Percentiles rank a stretch among this genome's conserved stretches.
Evolutionary conservation across 2,113 vertebrate genomes (phyloP).

Genomic region (Labeo catla): DNA sequence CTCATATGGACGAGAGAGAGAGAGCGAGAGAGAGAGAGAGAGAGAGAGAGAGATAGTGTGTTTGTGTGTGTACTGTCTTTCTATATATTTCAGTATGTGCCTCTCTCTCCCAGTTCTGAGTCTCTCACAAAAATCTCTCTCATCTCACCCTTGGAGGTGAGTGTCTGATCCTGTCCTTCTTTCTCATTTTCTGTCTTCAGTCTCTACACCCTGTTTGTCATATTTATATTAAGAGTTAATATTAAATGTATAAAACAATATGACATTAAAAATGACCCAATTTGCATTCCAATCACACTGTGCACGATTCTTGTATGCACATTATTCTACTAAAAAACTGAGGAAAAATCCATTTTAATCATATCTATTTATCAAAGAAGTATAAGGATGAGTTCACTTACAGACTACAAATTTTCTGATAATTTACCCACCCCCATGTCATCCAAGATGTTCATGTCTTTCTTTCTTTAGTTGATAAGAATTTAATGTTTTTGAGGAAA

Average conservation of each 20-base stretch:
- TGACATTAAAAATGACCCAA: not conserved
- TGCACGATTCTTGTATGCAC: not conserved
- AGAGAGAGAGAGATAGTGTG: not conserved
- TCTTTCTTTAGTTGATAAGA: no score
- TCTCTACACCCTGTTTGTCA: not conserved
- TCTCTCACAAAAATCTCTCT: not conserved
- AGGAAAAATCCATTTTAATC: not conserved
- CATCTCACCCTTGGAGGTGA: not conserved
- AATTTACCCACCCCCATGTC: no score
- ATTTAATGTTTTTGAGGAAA: no score
- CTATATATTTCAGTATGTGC: not conserved
- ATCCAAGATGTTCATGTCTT: no score
- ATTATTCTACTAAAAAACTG: not conserved
- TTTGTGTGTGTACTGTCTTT: not conserved
- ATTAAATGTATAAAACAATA: not conserved
- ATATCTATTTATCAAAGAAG: not conserved
- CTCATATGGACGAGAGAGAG: no score
- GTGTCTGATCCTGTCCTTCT: not conserved
- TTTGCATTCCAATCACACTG: not conserved
- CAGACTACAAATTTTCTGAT: no score
- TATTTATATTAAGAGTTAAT: not conserved
- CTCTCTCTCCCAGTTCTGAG: not conserved
- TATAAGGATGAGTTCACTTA: no score
- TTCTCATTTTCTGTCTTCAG: not conserved
- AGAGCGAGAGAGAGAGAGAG: not conserved